Base-by-base conservation (phyloP, 2,888 invertebrate genomes). In the Stenolophus ochropezus region DNA sequence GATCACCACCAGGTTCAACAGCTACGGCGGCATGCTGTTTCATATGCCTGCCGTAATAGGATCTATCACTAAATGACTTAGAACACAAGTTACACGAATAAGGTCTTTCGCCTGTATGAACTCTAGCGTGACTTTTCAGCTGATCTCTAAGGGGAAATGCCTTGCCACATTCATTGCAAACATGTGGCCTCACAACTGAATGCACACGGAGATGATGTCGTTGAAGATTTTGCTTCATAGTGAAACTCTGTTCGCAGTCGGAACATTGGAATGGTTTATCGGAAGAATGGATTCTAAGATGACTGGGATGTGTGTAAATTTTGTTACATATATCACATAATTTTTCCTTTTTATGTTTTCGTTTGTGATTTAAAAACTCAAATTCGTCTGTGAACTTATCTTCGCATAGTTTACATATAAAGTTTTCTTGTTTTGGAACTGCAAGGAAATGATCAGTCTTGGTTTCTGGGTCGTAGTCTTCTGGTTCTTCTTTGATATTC, bases 151-250 rank as follows among this genome's bases (percentile, higher is more conserved):
- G 42, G 11, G 76, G 33, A 58, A 77, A 77, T 14, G 58, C 56
- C 21, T 77, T 77, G n/a, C 56, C 27, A 6, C 76, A 77, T 18
- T 33, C 56, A 11, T 33, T 21, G 49, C 76, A 77, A 18, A 58
- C 33, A 23, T 58, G 58, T 20, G 76, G 61, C 1, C 58, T 18
- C 8, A 58, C 3, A 14, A 25, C 61, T n/a, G 58, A 58, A 42
- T 77, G 76, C 14, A 27, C 18, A 4, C 76, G 16, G 5, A 77
- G 18, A 18, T 77, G 58, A 14, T 77, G 76, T n/a, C 76, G 27
- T 16, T 77, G 76, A 3, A 77, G 58, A 33, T 77, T 77, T 77
- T 77, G 76, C 20, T 77, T 77, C 76, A 77, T 77, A n/a, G 76
- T 77, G 49, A 77, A 77, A 20, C 61, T 42, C 42, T 58, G 56